Evolutionary conservation across 2,113 vertebrate genomes (phyloP).

Genomic region (Eira barbara): DNA sequence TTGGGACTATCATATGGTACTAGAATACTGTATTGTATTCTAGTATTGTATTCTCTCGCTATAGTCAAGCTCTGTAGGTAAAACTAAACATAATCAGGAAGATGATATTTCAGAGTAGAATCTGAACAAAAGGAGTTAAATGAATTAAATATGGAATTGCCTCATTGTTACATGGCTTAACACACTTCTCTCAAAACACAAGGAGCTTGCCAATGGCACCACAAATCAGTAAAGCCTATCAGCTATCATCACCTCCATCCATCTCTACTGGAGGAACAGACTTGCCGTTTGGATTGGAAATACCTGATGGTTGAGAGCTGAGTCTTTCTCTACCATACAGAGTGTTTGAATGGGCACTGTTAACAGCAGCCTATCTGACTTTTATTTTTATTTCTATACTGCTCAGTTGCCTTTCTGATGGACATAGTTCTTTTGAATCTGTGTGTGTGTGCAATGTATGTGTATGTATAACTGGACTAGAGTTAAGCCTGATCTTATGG

Average conservation of each 20-base stretch:
- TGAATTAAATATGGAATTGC: neutral
- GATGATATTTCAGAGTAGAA: neutral
- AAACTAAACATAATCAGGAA: constrained; percentile 2
- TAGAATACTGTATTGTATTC: neutral
- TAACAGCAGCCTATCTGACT: neutral
- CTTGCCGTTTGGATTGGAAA: neutral
- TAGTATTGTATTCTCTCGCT: neutral
- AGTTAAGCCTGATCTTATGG: neutral
- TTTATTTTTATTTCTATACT: neutral
- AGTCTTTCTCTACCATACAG: neutral
- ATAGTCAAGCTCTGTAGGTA: neutral
- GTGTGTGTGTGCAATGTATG: neutral
- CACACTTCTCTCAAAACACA: neutral
- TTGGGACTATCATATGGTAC: neutral
- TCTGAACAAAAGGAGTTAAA: constrained; percentile 15
- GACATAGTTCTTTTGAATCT: neutral
- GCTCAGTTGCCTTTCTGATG: neutral
- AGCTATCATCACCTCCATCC: neutral
- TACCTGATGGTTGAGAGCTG: neutral
- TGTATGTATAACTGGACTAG: neutral
- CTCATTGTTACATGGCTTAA: neutral
- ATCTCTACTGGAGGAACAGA: neutral
- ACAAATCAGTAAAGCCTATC: neutral
- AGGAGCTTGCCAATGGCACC: neutral
- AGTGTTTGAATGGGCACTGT: neutral